Evolutionary conservation across 2,113 vertebrate genomes (phyloP).

Genomic region (Tichodroma muraria): DNA sequence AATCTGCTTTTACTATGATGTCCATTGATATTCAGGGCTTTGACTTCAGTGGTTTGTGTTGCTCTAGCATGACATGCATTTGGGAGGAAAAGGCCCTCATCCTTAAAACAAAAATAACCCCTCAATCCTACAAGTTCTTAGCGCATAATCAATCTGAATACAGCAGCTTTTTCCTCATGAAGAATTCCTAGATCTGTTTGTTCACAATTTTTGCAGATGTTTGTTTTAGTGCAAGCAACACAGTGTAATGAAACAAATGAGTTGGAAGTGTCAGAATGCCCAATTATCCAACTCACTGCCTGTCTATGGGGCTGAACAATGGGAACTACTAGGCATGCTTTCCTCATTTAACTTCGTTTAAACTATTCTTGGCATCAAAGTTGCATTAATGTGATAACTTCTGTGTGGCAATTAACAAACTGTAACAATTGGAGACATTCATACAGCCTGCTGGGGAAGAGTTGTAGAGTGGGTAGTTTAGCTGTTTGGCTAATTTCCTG

Average conservation of each 20-base stretch:
- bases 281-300: slow-evolving; percentile 74
- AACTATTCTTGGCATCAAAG: slow-evolving; percentile 64
- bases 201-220: slow-evolving; percentile 56
- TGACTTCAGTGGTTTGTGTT: not conserved
- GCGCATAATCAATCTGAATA: not conserved
- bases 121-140: not conserved
- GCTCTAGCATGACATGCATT: rapidly evolving
- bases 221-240: slow-evolving; percentile 62
- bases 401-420: slow-evolving; percentile 68
- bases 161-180: not conserved
- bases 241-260: slow-evolving; percentile 69
- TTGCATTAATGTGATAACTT: slow-evolving; percentile 69
- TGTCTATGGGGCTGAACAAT: slow-evolving; percentile 66
- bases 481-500: slow-evolving; percentile 8
- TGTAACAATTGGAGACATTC: slow-evolving; percentile 45
- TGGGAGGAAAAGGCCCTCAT: not conserved
- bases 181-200: slow-evolving; percentile 29
- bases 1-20: not conserved
- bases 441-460: not conserved
- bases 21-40: not conserved
- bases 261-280: slow-evolving; percentile 69
- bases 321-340: slow-evolving; percentile 51
- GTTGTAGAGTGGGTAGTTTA: not conserved
- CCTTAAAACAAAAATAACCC: not conserved
- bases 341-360: slow-evolving; percentile 72